phyloP scores from a whole-genome alignment of 1,140 invertebrate species.

The Eubasilissa regina region DNA sequence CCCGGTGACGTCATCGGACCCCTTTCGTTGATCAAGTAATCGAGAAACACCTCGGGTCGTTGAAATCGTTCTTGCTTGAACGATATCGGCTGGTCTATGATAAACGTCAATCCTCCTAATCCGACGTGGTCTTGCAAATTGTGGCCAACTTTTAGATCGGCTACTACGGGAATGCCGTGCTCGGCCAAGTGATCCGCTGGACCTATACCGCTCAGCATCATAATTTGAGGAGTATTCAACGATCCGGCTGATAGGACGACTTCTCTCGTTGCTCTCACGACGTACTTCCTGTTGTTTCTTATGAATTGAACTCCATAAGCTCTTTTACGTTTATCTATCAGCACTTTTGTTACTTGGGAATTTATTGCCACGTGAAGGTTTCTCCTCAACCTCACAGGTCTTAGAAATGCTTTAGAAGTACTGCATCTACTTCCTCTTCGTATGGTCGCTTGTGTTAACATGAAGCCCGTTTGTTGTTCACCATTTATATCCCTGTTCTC shows the following conservation, averaged over 20 bases:
- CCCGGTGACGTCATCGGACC: slow-evolving; percentile 88
- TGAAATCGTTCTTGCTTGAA: slow-evolving; percentile 85
- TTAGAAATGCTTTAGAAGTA: slow-evolving; percentile 90
- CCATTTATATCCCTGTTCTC: slow-evolving; percentile 87
- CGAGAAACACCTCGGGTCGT: slow-evolving; percentile 82
- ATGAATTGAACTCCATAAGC: slow-evolving; percentile 86
- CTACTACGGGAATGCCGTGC: slow-evolving; percentile 82
- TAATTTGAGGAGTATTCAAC: slow-evolving; percentile 85
- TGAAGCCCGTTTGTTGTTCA: slow-evolving; percentile 86
- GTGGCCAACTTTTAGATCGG: slow-evolving; percentile 84
- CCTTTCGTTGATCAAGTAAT: slow-evolving; percentile 85
- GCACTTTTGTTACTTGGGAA: slow-evolving; percentile 81
- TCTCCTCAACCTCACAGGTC: slow-evolving; percentile 82
- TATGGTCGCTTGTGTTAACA: slow-evolving; percentile 89
- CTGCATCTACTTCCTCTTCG: slow-evolving; percentile 89
- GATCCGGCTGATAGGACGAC: slow-evolving; percentile 87
- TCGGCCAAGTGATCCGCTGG: slow-evolving; percentile 84
- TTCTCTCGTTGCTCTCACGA: slow-evolving; percentile 81
- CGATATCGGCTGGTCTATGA: slow-evolving; percentile 85
- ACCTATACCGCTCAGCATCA: slow-evolving; percentile 92
- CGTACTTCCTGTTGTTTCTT: slow-evolving; percentile 76
- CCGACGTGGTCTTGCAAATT: slow-evolving; percentile 91
- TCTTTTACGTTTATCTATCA: slow-evolving; percentile 79
- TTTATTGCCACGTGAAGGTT: slow-evolving; percentile 90
- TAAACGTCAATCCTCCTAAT: slow-evolving; percentile 85